phyloP scores from a whole-genome alignment of 2,888 invertebrate species.

The Cantharis lateralis region DNA sequence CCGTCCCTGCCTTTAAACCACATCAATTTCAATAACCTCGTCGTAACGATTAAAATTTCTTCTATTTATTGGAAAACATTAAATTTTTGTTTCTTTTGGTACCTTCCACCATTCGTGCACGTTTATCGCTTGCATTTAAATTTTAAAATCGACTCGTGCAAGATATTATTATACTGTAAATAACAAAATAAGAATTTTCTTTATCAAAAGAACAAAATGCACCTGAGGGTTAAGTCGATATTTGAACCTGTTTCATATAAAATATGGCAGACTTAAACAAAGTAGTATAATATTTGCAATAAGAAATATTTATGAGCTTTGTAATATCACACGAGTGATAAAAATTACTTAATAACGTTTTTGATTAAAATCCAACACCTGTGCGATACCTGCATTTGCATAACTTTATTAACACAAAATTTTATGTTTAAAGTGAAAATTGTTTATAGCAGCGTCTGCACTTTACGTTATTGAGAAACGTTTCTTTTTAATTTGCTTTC shows the following conservation, averaged over 20 bases:
- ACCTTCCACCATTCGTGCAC: background rate
- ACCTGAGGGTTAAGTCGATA: slow-evolving; percentile 12
- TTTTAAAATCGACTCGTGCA: slow-evolving; percentile 2
- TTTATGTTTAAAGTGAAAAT: background rate
- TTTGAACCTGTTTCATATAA: background rate
- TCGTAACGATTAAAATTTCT: background rate
- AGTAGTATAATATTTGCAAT: background rate
- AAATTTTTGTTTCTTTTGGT: background rate
- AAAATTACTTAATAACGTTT: background rate
- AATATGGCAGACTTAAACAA: background rate
- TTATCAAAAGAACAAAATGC: slow-evolving; percentile 8
- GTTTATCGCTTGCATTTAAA: background rate
- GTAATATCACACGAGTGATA: background rate
- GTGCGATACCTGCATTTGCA: background rate
- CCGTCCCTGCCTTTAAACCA: background rate
- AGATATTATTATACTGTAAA: background rate
- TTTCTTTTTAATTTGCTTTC: background rate
- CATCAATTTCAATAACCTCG: background rate
- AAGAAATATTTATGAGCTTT: background rate
- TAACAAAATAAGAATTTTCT: slow-evolving; percentile 8
- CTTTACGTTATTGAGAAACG: background rate
- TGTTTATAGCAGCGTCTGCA: background rate
- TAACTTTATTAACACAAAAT: background rate
- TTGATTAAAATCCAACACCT: background rate
- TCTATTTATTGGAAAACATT: background rate